A percentile compares a stretch with the other conserved stretches of the same genome.
Evolutionary conservation across 2,113 vertebrate species (phyloP).

Genomic region (Heptranchias perlo): DNA sequence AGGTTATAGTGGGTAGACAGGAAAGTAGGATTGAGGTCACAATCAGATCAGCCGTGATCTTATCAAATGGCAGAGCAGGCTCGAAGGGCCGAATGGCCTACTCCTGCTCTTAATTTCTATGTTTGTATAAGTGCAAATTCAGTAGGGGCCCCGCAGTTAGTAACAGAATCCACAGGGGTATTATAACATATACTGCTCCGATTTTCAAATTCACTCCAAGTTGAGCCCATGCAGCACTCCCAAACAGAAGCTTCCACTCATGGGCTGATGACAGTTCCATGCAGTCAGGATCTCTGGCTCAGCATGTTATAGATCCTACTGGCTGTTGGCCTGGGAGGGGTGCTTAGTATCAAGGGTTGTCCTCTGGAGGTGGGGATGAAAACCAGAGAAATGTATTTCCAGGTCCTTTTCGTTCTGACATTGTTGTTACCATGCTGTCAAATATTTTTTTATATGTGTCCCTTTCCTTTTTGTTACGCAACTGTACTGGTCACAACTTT

Average conservation of each 20-base stretch:
- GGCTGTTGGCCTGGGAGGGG: neutral
- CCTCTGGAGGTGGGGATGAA: too few relatives aligned
- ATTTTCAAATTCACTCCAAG: neutral
- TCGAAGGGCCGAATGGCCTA: too few relatives aligned
- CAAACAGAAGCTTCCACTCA: neutral
- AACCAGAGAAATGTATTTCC: neutral
- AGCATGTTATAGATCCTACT: neutral
- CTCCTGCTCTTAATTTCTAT: too few relatives aligned
- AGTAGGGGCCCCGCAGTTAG: neutral
- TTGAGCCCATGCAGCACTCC: neutral
- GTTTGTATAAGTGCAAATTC: slow-evolving; percentile 10
- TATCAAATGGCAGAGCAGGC: too few relatives aligned
- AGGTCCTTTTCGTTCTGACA: neutral
- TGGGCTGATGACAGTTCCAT: neutral
- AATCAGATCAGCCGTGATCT: too few relatives aligned
- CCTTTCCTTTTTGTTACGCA: neutral
- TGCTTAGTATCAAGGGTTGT: too few relatives aligned
- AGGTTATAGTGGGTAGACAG: too few relatives aligned
- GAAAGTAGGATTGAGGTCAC: too few relatives aligned
- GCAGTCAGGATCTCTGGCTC: neutral
- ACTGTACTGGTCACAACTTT: neutral
- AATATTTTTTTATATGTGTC: neutral
- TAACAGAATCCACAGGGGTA: slow-evolving; percentile 10
- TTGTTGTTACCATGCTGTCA: neutral
- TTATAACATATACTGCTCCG: neutral